Conservation (phyloP, 1,140 invertebrate genomes). For the Laupala kohalensis region DNA sequence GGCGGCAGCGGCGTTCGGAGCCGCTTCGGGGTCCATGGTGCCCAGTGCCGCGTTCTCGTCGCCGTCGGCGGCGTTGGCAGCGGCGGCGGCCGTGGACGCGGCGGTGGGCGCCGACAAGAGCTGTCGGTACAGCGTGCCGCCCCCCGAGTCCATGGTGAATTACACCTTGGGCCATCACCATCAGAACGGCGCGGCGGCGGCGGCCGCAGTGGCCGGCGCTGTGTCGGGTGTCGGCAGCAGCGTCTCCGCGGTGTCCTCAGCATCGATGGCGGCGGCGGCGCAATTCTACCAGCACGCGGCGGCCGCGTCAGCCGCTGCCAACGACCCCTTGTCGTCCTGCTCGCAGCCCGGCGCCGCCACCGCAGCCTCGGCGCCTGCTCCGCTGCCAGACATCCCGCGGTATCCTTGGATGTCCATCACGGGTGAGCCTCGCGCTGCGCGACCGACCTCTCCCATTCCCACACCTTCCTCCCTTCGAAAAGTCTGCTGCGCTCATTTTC, state of each 20-base stretch:
- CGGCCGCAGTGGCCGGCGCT: conserved; percentile 35
- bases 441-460: neutral
- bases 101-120: conserved; percentile 40
- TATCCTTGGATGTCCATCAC: conserved; percentile 97
- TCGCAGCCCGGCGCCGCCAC: conserved; percentile 42
- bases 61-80: conserved; percentile 35
- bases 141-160: conserved; percentile 64
- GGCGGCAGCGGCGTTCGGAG: conserved; percentile 48
- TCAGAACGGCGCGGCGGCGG: conserved; percentile 51
- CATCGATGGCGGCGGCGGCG: conserved; percentile 64
- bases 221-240: conserved; percentile 30
- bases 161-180: conserved; percentile 60
- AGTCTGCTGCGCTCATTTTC: neutral
- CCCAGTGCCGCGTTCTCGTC: conserved; percentile 42
- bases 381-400: conserved; percentile 74
- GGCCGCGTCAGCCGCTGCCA: conserved; percentile 46
- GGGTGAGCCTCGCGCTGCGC: conserved; percentile 47
- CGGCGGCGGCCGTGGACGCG: conserved; percentile 49
- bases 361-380: conserved; percentile 39
- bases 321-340: conserved; percentile 46
- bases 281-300: conserved; percentile 78
- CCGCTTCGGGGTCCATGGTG: conserved; percentile 46
- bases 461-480: neutral
- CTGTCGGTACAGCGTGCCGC: conserved; percentile 57
- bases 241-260: conserved; percentile 46